Evolutionary conservation across 2,797 vertebrate genomes (phyloP).

Genomic region (Percopsis omiscomaycus): DNA sequence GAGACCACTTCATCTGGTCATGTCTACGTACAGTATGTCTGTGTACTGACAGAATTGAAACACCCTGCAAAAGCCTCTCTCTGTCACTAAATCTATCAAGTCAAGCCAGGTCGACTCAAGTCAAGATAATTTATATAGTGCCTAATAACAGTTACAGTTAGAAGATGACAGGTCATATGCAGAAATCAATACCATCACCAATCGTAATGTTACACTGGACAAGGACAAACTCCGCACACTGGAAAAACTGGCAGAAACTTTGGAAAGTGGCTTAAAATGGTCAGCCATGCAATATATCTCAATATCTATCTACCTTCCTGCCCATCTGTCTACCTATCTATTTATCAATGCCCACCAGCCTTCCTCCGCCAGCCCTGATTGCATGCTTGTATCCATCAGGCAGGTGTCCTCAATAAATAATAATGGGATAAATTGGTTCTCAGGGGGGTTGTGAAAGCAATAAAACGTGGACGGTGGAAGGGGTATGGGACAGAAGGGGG

Average conservation of each 20-base stretch:
- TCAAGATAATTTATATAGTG: too few species aligned
- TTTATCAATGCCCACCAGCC: slow-evolving; percentile 8
- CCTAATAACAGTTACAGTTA: too few species aligned
- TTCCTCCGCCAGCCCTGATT: slow-evolving; percentile 33
- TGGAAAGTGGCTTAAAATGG: too few species aligned
- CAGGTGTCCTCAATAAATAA: slow-evolving; percentile 69
- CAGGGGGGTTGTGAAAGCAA: slow-evolving; percentile 56
- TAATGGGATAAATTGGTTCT: slow-evolving; percentile 72
- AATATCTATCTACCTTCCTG: not conserved
- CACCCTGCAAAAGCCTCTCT: slow-evolving; percentile 1
- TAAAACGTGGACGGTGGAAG: slow-evolving; percentile 56
- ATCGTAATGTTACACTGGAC: too few species aligned
- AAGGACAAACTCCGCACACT: too few species aligned
- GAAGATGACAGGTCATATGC: too few species aligned
- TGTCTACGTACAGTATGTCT: slow-evolving; percentile 11
- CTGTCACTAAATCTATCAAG: slow-evolving; percentile 4
- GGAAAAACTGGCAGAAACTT: too few species aligned
- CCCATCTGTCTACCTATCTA: slow-evolving; percentile 6
- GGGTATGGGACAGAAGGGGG: slow-evolving; percentile 22
- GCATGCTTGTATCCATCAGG: slow-evolving; percentile 36
- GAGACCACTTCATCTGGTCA: slow-evolving; percentile 35
- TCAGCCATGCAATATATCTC: too few species aligned
- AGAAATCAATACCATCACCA: too few species aligned
- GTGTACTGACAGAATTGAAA: slow-evolving; percentile 9
- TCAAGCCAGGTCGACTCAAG: too few species aligned